Conservation (phyloP, 2,797 vertebrate species). For the Lacerta viridis region DNA sequence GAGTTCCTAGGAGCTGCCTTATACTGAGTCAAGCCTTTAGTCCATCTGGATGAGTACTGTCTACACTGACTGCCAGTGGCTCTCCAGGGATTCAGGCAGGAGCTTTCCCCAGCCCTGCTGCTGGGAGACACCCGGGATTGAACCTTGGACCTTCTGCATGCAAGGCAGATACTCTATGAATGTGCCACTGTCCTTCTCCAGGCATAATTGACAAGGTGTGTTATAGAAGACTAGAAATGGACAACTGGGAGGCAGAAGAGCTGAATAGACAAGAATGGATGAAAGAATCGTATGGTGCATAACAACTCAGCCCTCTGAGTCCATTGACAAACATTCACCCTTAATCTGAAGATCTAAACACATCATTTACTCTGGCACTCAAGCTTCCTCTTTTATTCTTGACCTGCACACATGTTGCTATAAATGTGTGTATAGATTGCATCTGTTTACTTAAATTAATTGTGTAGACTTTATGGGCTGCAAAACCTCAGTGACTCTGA, state of each 20-base stretch:
- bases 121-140: no score
- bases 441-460: background rate
- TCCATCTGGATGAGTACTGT: no score
- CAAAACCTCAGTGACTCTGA: background rate
- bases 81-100: no score
- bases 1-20: background rate
- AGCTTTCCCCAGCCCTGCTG: no score
- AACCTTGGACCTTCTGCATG: no score
- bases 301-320: background rate
- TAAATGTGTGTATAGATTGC: background rate
- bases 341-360: background rate
- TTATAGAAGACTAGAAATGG: background rate
- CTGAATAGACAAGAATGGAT: background rate
- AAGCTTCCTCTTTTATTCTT: background rate
- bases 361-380: background rate
- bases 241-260: background rate
- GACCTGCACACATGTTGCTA: background rate
- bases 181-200: no score
- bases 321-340: background rate
- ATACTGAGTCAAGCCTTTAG: no score
- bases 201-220: no score
- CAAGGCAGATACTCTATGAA: no score
- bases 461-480: background rate
- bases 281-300: background rate
- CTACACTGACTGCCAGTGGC: no score